Evolutionary conservation across 2,797 vertebrate genomes (phyloP), one percentile per base, ranked within the genome.

Genomic region (Rhadinocentrus ornatus): DNA sequence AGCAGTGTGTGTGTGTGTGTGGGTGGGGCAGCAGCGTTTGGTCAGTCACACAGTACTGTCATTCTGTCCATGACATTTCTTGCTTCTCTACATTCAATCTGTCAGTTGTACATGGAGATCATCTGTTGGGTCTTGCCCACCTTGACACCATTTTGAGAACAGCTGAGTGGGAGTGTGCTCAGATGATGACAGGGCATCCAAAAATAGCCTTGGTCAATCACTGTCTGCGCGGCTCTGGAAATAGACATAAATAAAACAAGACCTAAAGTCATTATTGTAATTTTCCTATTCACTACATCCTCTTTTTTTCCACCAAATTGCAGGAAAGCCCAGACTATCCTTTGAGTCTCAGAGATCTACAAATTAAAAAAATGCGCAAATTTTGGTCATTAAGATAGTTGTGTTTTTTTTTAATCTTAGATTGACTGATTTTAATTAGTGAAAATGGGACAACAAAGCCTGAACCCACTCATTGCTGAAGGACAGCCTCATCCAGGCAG

Each of bases 71-170:
- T 44, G 24, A 11, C 66, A 3, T 69, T 18, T 54, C 41, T 39
- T n/a, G 27, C 34, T 63, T n/a, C 34, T 10, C 31, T 22, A 7
- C 56, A 29, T 50, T 73, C 52, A 39, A 29, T 50, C 67, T 72
- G 29, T 52, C 39, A 18, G 8, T 62, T 52, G 63, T 10, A 61
- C 62, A 46, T 3, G 22, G 62, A 46, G 55, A 78, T 65, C 77
- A 73, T 86, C 69, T 84, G 76, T 61, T 61, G 58, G 74, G 82
- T 86, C 84, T 80, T 72, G 68, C 69, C 77, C 71, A 50, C 82
- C 69, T 70, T 90, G 78, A 90, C 86, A 87, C 81, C 67, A 84
- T 84, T 88, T 88, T 44, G 66, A 80, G 77, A 73, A 91, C 93
- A 93, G 89, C 91, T 93, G 91, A 88, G 77, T 77, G 82, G 78